Conservation (phyloP, 2,113 vertebrate genomes). For the Sorex fumeus region DNA sequence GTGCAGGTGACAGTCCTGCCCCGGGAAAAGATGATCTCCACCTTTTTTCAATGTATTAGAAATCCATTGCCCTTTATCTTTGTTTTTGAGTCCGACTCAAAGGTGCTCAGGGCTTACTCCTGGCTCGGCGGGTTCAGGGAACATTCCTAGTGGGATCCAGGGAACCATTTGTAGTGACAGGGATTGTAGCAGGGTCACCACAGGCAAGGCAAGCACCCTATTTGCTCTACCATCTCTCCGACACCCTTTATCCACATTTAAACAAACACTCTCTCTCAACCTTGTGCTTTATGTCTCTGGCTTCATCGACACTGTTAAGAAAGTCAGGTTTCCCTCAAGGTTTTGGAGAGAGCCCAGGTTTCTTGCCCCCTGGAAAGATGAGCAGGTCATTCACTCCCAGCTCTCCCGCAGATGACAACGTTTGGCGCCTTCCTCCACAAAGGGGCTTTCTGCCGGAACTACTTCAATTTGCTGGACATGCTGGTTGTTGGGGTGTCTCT, state of each 20-base stretch:
- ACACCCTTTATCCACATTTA: too few species aligned
- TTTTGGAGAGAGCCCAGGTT: conserved; percentile 89
- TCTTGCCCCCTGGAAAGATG: conserved; percentile 69
- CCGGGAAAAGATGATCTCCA: not conserved
- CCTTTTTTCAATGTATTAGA: conserved; percentile 17
- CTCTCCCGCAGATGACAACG: conserved; percentile 95
- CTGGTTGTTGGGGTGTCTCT: conserved; percentile 99
- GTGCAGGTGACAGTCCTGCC: too few species aligned
- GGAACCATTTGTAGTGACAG: too few species aligned
- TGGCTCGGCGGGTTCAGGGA: too few species aligned
- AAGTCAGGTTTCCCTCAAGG: conserved; percentile 70
- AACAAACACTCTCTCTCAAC: too few species aligned
- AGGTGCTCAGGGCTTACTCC: too few species aligned
- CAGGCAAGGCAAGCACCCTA: too few species aligned
- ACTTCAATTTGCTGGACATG: conserved; percentile 98
- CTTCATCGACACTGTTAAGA: conserved; percentile 63
- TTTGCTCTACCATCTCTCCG: too few species aligned
- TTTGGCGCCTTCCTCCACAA: conserved; percentile 99
- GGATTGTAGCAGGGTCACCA: too few species aligned
- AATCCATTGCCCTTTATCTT: not conserved
- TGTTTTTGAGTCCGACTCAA: too few species aligned
- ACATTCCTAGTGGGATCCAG: too few species aligned
- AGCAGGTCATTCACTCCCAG: conserved; percentile 40
- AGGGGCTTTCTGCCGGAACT: conserved; percentile 99
- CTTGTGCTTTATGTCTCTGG: not conserved